Evolutionary conservation across 2,797 vertebrate species (phyloP), one percentile per base, ranked within the genome.

Genomic region (Craterocephalus amniculus): DNA sequence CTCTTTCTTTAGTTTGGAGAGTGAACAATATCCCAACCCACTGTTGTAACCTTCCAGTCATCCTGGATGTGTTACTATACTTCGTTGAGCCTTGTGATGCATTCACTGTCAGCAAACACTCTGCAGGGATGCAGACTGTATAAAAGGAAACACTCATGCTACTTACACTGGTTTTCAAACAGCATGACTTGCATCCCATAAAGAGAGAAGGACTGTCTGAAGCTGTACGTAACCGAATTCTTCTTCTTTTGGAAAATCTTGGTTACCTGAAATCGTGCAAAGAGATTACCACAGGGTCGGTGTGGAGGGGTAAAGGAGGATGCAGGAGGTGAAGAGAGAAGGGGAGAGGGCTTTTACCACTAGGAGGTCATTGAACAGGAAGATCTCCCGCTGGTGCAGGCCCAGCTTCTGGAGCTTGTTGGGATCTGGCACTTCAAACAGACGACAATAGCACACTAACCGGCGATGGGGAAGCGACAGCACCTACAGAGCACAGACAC

Each of bases 211-310:
- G 97, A 98, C 94, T 99, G 97, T 27, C 98, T 94, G 88, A 99
- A 98, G 90, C 97, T 99, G 94, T 99, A 99, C 0, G 98, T 99
- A 74, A 99, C 98, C 0, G 97, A 99, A 87, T 98, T 99, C 92
- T 99, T 99, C 94, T 99, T 99, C 84, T 99, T 99, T 87, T 99
- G 98, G 91, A 99, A 99, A 75, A 99, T 99, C 94, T 99, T 99
- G 68, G 98, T 99, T 65, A 99, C 97, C 98, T 99, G 79, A 65
- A 83, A 85, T 22, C n/a, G 68, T 0, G 35, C 18, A 61, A 59
- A 70, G 24, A 68, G 51, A 61, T 57, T 12, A 18, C 18, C 36
- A 36, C 43, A 27, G 56, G 8, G 6, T 51, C 9, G 14, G 13
- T 32, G 14, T 27, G 43, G n/a, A 55, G 52, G 64, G 11, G 18